Percentiles rank a stretch among this genome's conserved stretches.
These are phyloP conservation scores for Choristoneura fumiferana DNA, from an alignment of 1,140 invertebrate species.

Conservation along the genomic window DNA sequence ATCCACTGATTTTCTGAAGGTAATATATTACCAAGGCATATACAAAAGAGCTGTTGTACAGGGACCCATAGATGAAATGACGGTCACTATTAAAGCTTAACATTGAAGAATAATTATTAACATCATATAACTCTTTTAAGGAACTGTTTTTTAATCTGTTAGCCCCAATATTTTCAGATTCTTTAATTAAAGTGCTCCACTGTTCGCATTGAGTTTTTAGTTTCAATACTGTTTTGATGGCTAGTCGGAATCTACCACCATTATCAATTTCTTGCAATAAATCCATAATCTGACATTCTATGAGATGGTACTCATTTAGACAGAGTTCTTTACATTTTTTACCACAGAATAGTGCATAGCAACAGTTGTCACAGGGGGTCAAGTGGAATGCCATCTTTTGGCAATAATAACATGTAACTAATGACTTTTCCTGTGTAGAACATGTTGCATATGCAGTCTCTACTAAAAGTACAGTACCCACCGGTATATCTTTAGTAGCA, in stretches of 20 bases:
- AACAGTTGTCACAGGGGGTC: conserved; percentile 20
- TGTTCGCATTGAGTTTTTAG: conserved; percentile 3
- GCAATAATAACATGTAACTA: conserved; percentile 13
- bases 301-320: conserved; percentile 20
- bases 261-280: neutral
- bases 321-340: conserved; percentile 14
- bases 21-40: neutral
- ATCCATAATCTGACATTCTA: conserved; percentile 19
- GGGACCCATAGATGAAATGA: conserved; percentile 5
- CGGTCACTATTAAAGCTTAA: conserved; percentile 15
- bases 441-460: conserved; percentile 9
- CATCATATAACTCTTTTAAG: conserved; percentile 19
- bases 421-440: neutral
- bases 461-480: conserved; percentile 15
- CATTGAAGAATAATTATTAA: conserved; percentile 12
- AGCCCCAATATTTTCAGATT: neutral
- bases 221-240: conserved; percentile 6
- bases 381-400: conserved; percentile 11
- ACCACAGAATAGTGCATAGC: conserved; percentile 17
- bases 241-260: neutral
- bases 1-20: neutral
- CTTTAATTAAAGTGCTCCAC: conserved; percentile 19
- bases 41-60: conserved; percentile 8
- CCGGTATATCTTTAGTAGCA: conserved; percentile 19
- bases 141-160: neutral